phyloP scores from a whole-genome alignment of 92 coral and sea anemone species.

The Bergia sp. region DNA sequence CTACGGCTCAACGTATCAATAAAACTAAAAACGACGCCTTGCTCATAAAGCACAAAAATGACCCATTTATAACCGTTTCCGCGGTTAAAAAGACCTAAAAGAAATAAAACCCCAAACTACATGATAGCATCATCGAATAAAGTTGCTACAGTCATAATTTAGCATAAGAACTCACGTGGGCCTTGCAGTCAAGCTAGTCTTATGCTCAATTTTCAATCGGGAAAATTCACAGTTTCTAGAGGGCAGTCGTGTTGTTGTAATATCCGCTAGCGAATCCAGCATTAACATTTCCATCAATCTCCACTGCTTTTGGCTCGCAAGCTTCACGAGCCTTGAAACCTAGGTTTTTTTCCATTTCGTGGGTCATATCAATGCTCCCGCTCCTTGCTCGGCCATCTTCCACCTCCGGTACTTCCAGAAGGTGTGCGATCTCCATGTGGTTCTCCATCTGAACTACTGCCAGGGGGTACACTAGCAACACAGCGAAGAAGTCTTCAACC shows the following conservation, averaged over 20 bases:
- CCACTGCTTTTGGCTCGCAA: neutral
- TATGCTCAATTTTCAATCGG: neutral
- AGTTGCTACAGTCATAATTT: no score
- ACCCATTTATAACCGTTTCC: no score
- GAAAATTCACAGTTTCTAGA: neutral
- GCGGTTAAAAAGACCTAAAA: no score
- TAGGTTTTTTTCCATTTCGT: neutral
- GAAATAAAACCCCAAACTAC: no score
- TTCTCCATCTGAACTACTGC: conserved; percentile 87
- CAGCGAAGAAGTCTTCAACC: conserved; percentile 74
- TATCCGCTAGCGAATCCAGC: neutral
- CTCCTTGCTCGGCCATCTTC: conserved; percentile 18
- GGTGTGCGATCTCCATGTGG: conserved; percentile 58
- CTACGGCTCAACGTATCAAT: no score
- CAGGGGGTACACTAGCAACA: conserved; percentile 73
- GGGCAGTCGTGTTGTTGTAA: neutral
- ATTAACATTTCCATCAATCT: neutral
- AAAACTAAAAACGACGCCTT: no score
- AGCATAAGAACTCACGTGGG: no score
- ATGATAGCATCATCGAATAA: no score
- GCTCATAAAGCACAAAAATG: no score
- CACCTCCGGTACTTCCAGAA: neutral
- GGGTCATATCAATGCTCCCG: conserved; percentile 3
- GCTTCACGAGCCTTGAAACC: neutral
- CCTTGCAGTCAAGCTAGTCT: neutral